phyloP scores from a whole-genome alignment of 2,888 invertebrate species.

The Folsomia candida region DNA sequence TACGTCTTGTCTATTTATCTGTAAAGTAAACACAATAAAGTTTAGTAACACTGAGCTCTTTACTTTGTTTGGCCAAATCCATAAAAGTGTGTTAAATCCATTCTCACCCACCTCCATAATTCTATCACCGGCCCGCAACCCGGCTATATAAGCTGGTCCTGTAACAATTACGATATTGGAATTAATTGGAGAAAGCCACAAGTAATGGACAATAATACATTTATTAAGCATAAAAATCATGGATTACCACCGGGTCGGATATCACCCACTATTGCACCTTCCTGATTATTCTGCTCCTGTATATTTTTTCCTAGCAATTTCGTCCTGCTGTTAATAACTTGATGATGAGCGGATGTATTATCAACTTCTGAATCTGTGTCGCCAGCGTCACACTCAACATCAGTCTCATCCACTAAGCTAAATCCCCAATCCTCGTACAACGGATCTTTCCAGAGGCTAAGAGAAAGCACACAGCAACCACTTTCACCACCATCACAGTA shows the following conservation, averaged over 20 bases:
- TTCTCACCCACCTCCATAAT: slow-evolving; percentile 40
- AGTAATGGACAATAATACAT: no score
- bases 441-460: slow-evolving; percentile 48
- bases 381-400: neutral
- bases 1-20: slow-evolving; percentile 48
- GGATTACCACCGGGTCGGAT: slow-evolving; percentile 49
- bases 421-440: slow-evolving; percentile 50
- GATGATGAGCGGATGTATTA: neutral
- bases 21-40: neutral
- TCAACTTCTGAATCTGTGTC: slow-evolving; percentile 25
- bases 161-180: no score
- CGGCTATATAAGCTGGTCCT: slow-evolving; percentile 47
- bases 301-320: neutral
- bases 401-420: slow-evolving; percentile 34
- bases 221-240: no score
- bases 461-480: slow-evolving; percentile 22
- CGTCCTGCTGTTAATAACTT: neutral
- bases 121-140: slow-evolving; percentile 43
- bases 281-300: neutral
- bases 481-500: slow-evolving; percentile 15
- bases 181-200: no score
- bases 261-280: slow-evolving; percentile 38
- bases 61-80: no score
- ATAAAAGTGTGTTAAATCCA: no score
- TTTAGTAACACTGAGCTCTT: neutral